Evolutionary conservation across 2,113 vertebrate species (phyloP), one percentile per base, ranked within the genome.

Genomic region (Rhizomys pruinosus): DNA sequence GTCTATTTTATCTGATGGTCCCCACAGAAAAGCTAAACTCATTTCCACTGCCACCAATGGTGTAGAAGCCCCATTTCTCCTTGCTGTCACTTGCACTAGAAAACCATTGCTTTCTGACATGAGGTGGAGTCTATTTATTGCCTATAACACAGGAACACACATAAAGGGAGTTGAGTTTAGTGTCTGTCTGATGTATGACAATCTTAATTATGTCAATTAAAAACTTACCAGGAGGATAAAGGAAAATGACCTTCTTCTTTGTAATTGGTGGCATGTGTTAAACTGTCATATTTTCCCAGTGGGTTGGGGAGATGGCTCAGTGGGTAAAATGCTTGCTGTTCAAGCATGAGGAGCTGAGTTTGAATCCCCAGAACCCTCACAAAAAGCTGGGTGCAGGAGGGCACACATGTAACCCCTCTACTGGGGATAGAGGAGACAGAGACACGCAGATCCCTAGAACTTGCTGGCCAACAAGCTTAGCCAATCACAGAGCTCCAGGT

Each of bases 11-110:
- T 52, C 66, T 57, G 66, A 37, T 39, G 32, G 34, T 76, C 9
- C 2, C 89, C 55, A 52, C 66, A 25, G 76, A 59, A 85, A 87
- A 76, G 59, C 10, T 4, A 27, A 11, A 2, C 89, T 0, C 5
- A 25, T 42, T 29, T 74, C 66, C 2, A 3, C 66, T 63, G 59
- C 81, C 44, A 3, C 11, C 47, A 2, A 0, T 2, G 0, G 80
- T 11, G 8, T 1, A 0, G 16, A 71, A 55, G 52, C 16, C 29
- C 42, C 44, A 13, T 5, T 27, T 27, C 82, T 13, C 77, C 17
- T 25, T 0, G 0, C 73, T 10, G 0, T 23, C 22, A 4, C 10
- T 39, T 0, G 15, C 19, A 9, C 11, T 8, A 4, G 78, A 3
- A n/a, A 57, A 34, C 37, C 7, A 0, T 29, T 20, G 17, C 57